These are phyloP conservation scores for Apus apus DNA, from an alignment of 2,113 vertebrate species.

Conservation along the genomic window DNA sequence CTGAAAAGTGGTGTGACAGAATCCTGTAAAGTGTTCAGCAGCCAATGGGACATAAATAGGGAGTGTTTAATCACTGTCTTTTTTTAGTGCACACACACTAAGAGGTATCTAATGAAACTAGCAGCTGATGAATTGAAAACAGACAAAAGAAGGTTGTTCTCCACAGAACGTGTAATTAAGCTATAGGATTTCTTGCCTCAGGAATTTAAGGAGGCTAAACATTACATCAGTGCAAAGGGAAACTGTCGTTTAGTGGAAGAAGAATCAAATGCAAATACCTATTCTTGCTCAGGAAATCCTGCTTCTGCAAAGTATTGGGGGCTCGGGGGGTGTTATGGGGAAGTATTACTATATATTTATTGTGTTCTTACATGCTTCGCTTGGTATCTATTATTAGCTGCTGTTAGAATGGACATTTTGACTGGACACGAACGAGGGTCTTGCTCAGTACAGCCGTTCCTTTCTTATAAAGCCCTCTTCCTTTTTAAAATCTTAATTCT, in stretches of 20 bases:
- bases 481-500: not conserved
- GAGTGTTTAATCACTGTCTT: conserved; percentile 7
- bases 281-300: conserved; percentile 45
- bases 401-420: not conserved
- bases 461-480: not conserved
- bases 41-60: not conserved
- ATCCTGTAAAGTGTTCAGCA: not conserved
- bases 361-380: not conserved
- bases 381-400: not conserved
- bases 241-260: not conserved
- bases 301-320: not conserved
- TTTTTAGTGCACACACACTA: not conserved
- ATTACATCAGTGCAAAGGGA: conserved; percentile 17
- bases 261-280: conserved; percentile 15
- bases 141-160: conserved; percentile 44
- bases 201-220: conserved; percentile 52
- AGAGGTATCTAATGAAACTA: conserved; percentile 35
- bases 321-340: not conserved
- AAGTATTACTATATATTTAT: not conserved
- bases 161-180: not conserved
- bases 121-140: conserved; percentile 51
- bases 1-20: not conserved
- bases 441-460: not conserved
- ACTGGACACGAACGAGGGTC: not conserved
- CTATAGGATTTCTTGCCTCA: conserved; percentile 50